Percentiles rank a stretch among this genome's conserved stretches.
Conservation (phyloP, 2,113 vertebrate genomes). For the Macaca fascicularis region DNA sequence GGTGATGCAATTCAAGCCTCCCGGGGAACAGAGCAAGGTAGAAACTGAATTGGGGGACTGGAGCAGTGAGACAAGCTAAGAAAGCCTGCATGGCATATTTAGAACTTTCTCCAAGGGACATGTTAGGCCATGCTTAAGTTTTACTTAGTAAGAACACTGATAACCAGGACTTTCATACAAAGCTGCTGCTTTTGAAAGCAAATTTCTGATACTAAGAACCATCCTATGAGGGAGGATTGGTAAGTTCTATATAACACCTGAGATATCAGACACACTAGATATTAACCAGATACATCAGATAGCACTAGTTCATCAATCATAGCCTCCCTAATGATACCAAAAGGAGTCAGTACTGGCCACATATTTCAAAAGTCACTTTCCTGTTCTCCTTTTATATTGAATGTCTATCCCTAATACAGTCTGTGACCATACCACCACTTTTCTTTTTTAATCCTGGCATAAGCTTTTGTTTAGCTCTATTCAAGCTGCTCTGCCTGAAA, state of each 20-base stretch:
- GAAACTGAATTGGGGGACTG: not conserved
- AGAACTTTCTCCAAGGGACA: not conserved
- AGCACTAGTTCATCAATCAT: not conserved
- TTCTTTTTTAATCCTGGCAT: not conserved
- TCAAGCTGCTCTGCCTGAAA: not conserved
- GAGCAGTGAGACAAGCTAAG: not conserved
- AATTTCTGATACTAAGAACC: not conserved
- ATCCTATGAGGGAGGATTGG: not conserved
- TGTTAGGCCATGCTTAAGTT: not conserved
- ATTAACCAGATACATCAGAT: not conserved
- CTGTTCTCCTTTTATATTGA: not conserved
- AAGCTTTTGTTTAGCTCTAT: not conserved
- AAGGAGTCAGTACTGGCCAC: not conserved
- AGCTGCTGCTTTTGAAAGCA: not conserved
- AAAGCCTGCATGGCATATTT: not conserved
- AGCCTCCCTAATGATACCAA: not conserved
- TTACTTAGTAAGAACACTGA: not conserved
- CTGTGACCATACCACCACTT: not conserved
- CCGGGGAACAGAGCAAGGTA: not conserved
- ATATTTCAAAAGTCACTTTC: not conserved
- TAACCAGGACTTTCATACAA: not conserved
- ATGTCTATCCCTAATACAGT: fast-evolving
- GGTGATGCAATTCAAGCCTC: not conserved
- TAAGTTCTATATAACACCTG: not conserved
- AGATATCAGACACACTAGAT: not conserved